Percentiles rank a stretch among this genome's conserved stretches.
Conservation (phyloP, 2,113 vertebrate species). For the Platysteira castanea region DNA sequence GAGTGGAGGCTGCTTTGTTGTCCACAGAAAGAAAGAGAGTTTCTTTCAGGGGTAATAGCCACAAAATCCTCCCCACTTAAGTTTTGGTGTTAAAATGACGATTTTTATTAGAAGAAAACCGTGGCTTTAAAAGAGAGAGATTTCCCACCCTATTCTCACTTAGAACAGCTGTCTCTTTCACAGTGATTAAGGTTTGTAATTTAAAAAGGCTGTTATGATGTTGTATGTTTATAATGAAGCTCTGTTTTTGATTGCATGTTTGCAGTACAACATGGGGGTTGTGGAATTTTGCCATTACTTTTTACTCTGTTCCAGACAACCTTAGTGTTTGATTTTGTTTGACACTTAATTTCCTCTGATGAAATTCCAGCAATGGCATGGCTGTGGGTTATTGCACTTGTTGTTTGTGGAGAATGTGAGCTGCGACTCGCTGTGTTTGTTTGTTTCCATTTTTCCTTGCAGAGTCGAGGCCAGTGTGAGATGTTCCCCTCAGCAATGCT, state of each 20-base stretch:
- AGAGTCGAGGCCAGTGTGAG: not conserved
- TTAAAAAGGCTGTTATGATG: not conserved
- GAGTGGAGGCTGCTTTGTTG: not conserved
- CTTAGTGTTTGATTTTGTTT: slow-evolving; percentile 9
- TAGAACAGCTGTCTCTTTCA: not conserved
- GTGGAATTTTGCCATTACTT: not conserved
- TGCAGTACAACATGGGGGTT: not conserved
- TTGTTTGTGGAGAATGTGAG: not conserved
- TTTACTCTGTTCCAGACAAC: not conserved
- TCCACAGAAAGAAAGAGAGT: not conserved
- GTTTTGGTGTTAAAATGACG: not conserved
- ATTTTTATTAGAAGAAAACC: not conserved
- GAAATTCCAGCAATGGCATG: not conserved
- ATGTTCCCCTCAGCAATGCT: not conserved
- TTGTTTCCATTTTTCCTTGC: not conserved
- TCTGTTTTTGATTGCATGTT: not conserved
- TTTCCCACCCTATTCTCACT: not conserved
- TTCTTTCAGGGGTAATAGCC: not conserved
- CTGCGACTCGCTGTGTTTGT: not conserved
- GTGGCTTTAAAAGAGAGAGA: not conserved
- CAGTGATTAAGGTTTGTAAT: not conserved
- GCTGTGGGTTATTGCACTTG: not conserved
- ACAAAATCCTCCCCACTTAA: not conserved
- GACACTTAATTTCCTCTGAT: not conserved
- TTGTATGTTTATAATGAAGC: not conserved